Percentiles rank a stretch among this genome's conserved stretches.
These are phyloP conservation scores for Tetranychus piercei DNA, from an alignment of 2,888 invertebrate species.

Conservation along the genomic window DNA sequence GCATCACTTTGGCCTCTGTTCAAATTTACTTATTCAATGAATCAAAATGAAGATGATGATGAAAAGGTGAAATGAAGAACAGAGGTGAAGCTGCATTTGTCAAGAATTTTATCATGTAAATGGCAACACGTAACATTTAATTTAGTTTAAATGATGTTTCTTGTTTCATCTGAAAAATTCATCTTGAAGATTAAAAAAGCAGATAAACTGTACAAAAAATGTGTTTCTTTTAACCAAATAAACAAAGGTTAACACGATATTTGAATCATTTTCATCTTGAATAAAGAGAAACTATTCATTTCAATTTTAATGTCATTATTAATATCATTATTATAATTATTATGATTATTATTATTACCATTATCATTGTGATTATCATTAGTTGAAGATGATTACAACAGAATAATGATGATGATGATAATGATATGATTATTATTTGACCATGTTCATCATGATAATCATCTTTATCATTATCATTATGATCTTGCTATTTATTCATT, in stretches of 20 bases:
- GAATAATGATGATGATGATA: neutral
- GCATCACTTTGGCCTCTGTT: neutral
- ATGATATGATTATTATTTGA: neutral
- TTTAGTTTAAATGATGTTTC: neutral
- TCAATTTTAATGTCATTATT: too few relatives aligned
- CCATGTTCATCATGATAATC: neutral
- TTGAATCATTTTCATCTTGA: too few relatives aligned
- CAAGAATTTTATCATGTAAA: neutral
- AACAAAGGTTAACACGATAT: too few relatives aligned
- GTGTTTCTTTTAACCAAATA: too few relatives aligned
- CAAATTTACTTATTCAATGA: neutral
- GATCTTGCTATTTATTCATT: neutral
- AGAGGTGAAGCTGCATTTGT: neutral
- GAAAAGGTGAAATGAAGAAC: neutral
- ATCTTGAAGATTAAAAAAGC: too few relatives aligned
- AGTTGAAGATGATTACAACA: neutral
- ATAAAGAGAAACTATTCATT: too few relatives aligned
- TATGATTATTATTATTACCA: neutral
- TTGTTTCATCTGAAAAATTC: too few relatives aligned
- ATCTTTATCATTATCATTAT: neutral
- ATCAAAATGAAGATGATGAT: neutral
- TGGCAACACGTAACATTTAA: neutral
- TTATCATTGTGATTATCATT: neutral
- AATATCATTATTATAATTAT: neutral
- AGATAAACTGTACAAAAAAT: too few relatives aligned